Base-by-base conservation (phyloP, 2,888 invertebrate species). In the Phrixothrix hirtus region DNA sequence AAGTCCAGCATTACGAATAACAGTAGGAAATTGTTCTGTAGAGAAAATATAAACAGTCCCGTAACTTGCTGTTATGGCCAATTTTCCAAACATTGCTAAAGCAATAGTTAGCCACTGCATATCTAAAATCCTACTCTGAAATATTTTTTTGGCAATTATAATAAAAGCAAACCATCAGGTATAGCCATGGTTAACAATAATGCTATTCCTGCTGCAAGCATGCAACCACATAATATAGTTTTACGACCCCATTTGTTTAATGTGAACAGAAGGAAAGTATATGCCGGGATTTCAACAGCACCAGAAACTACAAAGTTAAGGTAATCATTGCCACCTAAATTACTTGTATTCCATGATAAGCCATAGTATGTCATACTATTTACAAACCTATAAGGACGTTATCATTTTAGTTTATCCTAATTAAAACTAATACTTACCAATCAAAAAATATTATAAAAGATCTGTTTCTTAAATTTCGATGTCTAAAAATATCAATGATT, bases 311-410 rank as follows among this genome's bases (percentile, higher is more conserved):
- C 77, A 69, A 88, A 89, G 72, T 88, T 89, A n/a, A 88, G 62
- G 62, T 85, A 84, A 45, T 83, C 82, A 70, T 88, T 86, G 16
- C 85, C 87, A 4, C 85, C 87, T 41, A 89, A 79, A 66, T 82
- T 84, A 37, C 83, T 84, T 2, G 87, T 85, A 67, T 85, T 87
- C 84, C 89, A 86, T 0, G 88, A 88, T 4, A 90, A 74, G 0
- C 89, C 89, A 65, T 89, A 89, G 72, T 89, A 90, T 5, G 87
- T 85, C 50, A 86, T 85, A 63, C 87, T 87, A 67, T 86, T 87
- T 11, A 87, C 88, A 70, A 88, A 84, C 89, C 88, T 88, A 67
- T 81, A 83, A 68, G 82, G 83, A 78, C 42, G 2, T 1, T 1
- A 1, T 29, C 10, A 15, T 15, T 13, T 1, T 26, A 25, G 2